Percentiles rank a stretch among this genome's conserved stretches.
phyloP scores from a whole-genome alignment of 2,113 vertebrate species.

The Hylia prasina region DNA sequence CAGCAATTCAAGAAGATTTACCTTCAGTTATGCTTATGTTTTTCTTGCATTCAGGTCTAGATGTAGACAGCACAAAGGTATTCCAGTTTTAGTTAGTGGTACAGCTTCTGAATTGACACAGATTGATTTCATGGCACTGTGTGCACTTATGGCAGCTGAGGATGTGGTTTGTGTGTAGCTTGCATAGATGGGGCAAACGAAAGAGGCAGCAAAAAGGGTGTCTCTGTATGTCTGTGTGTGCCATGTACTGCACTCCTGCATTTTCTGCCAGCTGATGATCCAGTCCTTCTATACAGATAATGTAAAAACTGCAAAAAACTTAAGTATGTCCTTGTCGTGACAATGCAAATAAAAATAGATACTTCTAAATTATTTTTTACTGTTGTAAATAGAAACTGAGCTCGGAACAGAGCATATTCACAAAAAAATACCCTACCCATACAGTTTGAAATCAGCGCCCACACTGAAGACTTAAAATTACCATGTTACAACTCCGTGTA shows the following conservation, averaged over 20 bases:
- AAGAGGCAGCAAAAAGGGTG: neutral
- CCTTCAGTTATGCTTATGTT: neutral
- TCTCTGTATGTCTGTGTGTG: neutral
- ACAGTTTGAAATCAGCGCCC: neutral
- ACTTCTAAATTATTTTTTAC: neutral
- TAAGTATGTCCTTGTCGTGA: neutral
- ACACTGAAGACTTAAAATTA: neutral
- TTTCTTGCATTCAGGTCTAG: neutral
- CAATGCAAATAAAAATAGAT: neutral
- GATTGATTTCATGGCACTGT: neutral
- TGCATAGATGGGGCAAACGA: neutral
- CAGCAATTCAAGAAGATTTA: neutral
- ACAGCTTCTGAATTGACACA: neutral
- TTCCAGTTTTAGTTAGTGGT: neutral
- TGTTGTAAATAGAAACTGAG: neutral
- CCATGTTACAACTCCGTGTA: neutral
- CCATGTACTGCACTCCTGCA: rapidly evolving
- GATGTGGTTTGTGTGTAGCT: neutral
- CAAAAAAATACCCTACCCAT: neutral
- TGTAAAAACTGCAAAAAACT: neutral
- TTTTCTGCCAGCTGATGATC: neutral
- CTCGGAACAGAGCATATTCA: rapidly evolving
- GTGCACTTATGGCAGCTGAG: neutral
- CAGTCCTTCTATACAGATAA: neutral
- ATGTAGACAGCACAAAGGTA: neutral